Percentiles rank a stretch among this genome's conserved stretches.
These are phyloP conservation scores for Polypedilum pembai DNA, from an alignment of 1,140 invertebrate species.

Conservation along the genomic window DNA sequence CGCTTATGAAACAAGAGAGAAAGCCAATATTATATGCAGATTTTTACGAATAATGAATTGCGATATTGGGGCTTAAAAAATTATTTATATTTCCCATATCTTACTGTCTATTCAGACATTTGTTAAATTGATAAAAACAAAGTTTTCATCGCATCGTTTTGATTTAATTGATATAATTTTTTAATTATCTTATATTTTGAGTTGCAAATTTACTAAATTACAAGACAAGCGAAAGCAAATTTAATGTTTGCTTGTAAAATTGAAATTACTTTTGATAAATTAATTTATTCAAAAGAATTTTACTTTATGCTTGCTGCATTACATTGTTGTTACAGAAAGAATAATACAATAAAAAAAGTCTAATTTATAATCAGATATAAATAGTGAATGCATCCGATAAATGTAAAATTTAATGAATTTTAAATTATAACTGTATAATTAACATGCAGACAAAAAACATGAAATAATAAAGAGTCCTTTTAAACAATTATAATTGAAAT, in stretches of 20 bases:
- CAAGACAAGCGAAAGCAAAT: too few relatives aligned
- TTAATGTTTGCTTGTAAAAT: too few relatives aligned
- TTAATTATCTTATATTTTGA: too few relatives aligned
- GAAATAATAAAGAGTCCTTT: conserved; percentile 18
- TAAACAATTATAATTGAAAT: conserved; percentile 34
- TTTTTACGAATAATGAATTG: neutral
- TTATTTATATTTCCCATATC: too few relatives aligned
- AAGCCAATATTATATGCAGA: neutral
- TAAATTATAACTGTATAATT: conserved; percentile 16
- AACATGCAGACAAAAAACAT: neutral
- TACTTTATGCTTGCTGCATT: conserved; percentile 11
- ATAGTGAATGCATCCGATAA: conserved; percentile 8
- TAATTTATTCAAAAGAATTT: too few relatives aligned
- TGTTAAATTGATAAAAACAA: too few relatives aligned
- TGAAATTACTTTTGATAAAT: neutral
- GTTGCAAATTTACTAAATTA: too few relatives aligned
- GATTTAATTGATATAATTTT: too few relatives aligned
- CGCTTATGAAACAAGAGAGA: neutral
- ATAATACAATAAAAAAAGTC: neutral
- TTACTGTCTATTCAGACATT: too few relatives aligned
- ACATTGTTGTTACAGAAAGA: neutral
- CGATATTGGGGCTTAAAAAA: neutral
- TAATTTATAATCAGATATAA: too few relatives aligned
- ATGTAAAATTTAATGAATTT: conserved; percentile 15
- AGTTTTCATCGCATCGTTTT: too few relatives aligned